These are phyloP conservation scores for Drosophila mojavensis DNA, from an alignment of 1,140 invertebrate genomes.

Conservation along the genomic window DNA sequence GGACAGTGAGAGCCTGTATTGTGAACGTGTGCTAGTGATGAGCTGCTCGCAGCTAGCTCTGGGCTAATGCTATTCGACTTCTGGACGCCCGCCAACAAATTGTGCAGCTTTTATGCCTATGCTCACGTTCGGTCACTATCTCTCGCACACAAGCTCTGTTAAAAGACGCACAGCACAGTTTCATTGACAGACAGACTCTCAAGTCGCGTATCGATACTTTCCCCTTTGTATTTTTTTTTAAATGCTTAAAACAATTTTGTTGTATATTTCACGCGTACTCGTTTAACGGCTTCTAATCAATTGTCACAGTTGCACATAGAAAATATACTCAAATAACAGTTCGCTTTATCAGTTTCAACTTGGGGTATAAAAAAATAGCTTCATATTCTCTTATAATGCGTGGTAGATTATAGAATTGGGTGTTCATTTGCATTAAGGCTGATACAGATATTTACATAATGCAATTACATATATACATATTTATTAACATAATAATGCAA, in stretches of 20 bases:
- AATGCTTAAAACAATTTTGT: neutral
- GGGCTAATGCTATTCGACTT: conserved; percentile 5
- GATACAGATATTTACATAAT: no score
- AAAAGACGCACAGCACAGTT: no score
- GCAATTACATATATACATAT: no score
- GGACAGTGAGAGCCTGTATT: neutral
- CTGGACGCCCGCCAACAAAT: conserved; percentile 2
- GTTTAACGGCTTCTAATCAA: neutral
- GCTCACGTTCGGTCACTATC: neutral
- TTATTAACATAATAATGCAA: no score
- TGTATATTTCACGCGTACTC: neutral
- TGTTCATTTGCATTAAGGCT: neutral
- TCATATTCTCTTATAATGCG: neutral
- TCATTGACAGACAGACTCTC: neutral
- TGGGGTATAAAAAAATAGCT: neutral
- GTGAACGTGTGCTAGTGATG: neutral
- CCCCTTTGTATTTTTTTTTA: neutral
- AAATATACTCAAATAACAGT: neutral
- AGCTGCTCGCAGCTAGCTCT: neutral
- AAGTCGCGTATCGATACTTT: conserved; percentile 17
- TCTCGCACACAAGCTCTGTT: neutral
- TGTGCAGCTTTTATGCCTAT: conserved; percentile 36
- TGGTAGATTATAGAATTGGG: neutral
- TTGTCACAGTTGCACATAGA: neutral
- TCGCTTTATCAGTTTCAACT: neutral